phyloP scores from a whole-genome alignment of 2,888 invertebrate genomes.

The Danaus chrysippus region DNA sequence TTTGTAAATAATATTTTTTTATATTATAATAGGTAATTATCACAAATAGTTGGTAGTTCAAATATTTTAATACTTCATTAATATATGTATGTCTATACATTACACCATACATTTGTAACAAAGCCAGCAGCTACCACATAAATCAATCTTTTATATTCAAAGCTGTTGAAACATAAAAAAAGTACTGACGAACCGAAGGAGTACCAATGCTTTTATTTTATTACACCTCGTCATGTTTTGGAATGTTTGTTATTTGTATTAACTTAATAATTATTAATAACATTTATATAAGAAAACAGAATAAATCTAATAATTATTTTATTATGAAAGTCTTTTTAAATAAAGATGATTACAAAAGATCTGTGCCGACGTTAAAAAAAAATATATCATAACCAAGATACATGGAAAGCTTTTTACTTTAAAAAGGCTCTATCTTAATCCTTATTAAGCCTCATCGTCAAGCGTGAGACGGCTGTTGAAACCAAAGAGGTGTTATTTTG shows the following conservation, averaged over 20 bases:
- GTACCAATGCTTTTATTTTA: conserved; percentile 23
- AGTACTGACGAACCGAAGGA: conserved; percentile 24
- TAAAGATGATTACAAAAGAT: conserved; percentile 31
- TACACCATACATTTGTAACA: conserved; percentile 9
- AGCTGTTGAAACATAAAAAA: conserved; percentile 39
- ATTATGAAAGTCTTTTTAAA: not conserved
- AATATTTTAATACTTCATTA: too few relatives aligned
- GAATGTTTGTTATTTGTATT: not conserved
- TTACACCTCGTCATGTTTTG: not conserved
- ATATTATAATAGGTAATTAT: too few relatives aligned
- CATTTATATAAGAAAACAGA: not conserved
- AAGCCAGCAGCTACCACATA: conserved; percentile 57
- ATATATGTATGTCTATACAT: too few relatives aligned
- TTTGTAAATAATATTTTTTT: too few relatives aligned
- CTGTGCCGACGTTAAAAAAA: conserved; percentile 47
- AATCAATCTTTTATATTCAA: conserved; percentile 59
- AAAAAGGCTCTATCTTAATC: conserved; percentile 74
- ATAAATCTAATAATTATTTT: conserved; percentile 2
- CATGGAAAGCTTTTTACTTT: conserved; percentile 73
- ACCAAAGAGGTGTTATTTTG: conserved; percentile 70
- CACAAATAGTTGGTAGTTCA: too few relatives aligned
- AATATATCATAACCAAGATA: conserved; percentile 54
- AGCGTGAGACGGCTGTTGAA: conserved; percentile 60
- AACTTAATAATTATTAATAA: not conserved
- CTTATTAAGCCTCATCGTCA: conserved; percentile 69